phyloP scores from a whole-genome alignment of 2,888 invertebrate species.

The Aspidiotus rigidus region DNA sequence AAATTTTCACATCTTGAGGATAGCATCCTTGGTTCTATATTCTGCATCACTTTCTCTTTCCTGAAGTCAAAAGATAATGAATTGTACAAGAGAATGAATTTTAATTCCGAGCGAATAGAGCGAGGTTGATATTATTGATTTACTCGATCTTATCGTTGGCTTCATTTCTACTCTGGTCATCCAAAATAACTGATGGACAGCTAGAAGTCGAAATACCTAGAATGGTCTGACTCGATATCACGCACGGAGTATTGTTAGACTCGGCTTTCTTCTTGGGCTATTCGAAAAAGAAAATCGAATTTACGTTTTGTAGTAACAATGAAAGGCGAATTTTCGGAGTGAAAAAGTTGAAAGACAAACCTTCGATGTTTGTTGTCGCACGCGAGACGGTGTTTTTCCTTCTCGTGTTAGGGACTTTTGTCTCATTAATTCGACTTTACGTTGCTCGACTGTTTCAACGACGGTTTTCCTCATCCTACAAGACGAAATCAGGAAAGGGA shows the following conservation, averaged over 20 bases:
- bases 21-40: no score
- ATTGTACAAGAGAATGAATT: no score
- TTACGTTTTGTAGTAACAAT: background rate
- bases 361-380: background rate
- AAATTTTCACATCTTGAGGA: no score
- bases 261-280: slow-evolving; percentile 12
- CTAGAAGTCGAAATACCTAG: slow-evolving; percentile 22
- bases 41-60: no score
- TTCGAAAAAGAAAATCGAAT: background rate
- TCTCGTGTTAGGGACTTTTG: slow-evolving; percentile 16
- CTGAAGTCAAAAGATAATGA: no score
- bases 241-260: background rate
- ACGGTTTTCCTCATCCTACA: slow-evolving; percentile 25
- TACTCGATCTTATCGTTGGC: background rate
- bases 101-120: no score
- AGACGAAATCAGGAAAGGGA: no score
- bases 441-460: slow-evolving; percentile 18
- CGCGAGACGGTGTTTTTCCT: background rate
- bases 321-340: background rate
- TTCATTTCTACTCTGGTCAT: background rate
- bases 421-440: slow-evolving; percentile 17
- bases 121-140: no score
- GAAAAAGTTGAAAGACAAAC: background rate
- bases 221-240: slow-evolving; percentile 22
- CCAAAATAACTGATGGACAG: slow-evolving; percentile 5